Evolutionary conservation across 2,797 vertebrate species (phyloP).

Genomic region (Tenualosa ilisha): DNA sequence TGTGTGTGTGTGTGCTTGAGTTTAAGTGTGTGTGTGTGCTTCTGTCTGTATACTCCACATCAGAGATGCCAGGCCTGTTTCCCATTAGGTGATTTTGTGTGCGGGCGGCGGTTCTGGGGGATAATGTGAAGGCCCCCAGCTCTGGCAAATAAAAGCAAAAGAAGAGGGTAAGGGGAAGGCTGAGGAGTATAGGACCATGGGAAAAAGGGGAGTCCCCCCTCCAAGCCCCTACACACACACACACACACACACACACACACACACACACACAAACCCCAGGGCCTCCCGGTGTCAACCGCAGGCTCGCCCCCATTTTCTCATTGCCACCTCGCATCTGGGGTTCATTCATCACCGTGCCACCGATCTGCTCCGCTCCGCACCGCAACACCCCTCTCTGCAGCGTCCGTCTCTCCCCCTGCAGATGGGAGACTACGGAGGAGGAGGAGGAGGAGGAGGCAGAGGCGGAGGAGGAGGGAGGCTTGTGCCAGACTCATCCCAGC

Average conservation of each 20-base stretch:
- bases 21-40: not conserved
- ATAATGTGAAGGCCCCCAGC: not conserved
- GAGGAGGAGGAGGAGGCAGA: too few species aligned
- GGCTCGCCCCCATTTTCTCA: conserved; percentile 42
- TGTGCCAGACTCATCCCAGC: not conserved
- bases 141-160: not conserved
- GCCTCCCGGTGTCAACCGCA: conserved; percentile 39
- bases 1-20: not conserved
- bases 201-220: not conserved
- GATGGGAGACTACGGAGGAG: not conserved
- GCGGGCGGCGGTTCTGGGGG: not conserved
- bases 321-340: conserved; percentile 43
- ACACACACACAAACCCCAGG: not conserved
- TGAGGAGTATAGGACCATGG: not conserved
- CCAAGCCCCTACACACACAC: not conserved
- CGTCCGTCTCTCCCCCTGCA: not conserved
- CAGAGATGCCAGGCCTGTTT: not conserved
- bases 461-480: not conserved
- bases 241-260: too few species aligned
- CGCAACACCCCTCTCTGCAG: not conserved
- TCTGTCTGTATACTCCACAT: not conserved
- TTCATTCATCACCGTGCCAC: conserved; percentile 44
- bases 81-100: conserved; percentile 27
- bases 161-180: not conserved
- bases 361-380: not conserved